phyloP scores from a whole-genome alignment of 2,113 vertebrate genomes.

The Pseudorectes ferrugineus region DNA sequence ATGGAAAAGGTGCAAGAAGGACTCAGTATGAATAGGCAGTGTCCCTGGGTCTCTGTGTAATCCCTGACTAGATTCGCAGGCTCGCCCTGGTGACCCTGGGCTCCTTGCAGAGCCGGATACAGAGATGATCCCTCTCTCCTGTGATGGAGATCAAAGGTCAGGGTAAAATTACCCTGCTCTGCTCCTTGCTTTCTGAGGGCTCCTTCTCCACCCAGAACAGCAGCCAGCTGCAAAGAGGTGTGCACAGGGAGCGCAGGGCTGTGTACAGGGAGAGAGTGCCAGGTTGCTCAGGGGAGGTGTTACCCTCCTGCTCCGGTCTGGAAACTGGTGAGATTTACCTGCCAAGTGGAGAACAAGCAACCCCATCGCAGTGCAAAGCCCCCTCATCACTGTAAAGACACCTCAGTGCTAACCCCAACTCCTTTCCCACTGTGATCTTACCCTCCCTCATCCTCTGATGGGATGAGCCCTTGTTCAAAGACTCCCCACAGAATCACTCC shows the following conservation, averaged over 20 bases:
- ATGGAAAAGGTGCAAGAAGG: neutral
- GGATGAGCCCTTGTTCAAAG: neutral
- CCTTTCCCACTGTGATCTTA: neutral
- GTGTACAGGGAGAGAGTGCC: fast-evolving
- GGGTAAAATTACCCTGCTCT: conserved; percentile 54
- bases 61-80: neutral
- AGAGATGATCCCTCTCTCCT: conserved; percentile 53
- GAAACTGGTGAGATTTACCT: neutral
- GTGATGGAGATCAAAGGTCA: conserved; percentile 51
- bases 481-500: neutral
- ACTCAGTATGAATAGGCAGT: neutral
- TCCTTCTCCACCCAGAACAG: neutral
- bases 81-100: conserved; percentile 40
- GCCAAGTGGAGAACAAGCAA: neutral
- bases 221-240: neutral
- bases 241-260: neutral
- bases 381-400: neutral
- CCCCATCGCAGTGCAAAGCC: neutral
- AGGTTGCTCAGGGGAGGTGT: neutral
- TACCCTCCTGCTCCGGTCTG: neutral
- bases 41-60: conserved; percentile 21
- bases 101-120: conserved; percentile 51
- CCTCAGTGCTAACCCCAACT: neutral
- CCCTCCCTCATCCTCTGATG: neutral
- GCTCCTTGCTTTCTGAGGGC: neutral